phyloP scores from a whole-genome alignment of 2,888 invertebrate genomes.

The Selenia dentaria region DNA sequence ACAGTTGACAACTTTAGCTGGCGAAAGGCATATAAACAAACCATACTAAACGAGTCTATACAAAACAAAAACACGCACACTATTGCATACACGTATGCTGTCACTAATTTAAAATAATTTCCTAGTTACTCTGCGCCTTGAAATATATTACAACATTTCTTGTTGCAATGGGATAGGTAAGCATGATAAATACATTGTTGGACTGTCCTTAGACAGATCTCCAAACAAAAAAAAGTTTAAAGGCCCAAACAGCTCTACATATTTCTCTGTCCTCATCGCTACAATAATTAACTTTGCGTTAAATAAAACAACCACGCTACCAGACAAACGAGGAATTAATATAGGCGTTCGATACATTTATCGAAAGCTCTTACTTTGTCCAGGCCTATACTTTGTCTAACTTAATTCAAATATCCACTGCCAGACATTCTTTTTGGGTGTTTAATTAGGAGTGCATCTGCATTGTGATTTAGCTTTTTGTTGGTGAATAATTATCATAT shows the following conservation, averaged over 20 bases:
- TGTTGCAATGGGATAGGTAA: too few relatives aligned
- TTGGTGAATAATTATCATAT: constrained; percentile 49
- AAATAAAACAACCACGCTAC: constrained; percentile 63
- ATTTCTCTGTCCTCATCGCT: constrained; percentile 53
- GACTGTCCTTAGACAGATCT: too few relatives aligned
- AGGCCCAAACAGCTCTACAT: constrained; percentile 35
- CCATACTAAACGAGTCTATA: too few relatives aligned
- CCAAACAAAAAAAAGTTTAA: too few relatives aligned
- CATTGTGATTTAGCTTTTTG: constrained; percentile 67
- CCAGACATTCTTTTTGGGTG: constrained; percentile 55
- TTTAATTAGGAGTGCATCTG: constrained; percentile 70
- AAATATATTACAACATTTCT: too few relatives aligned
- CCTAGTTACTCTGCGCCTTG: too few relatives aligned
- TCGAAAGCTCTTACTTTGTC: constrained; percentile 62
- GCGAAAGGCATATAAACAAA: too few relatives aligned
- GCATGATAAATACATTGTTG: too few relatives aligned
- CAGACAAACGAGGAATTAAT: constrained; percentile 78
- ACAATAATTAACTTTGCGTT: constrained; percentile 69
- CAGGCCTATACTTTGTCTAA: neutral
- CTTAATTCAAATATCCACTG: neutral
- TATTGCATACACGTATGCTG: too few relatives aligned
- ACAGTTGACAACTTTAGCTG: too few relatives aligned
- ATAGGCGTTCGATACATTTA: constrained; percentile 66
- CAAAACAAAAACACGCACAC: too few relatives aligned
- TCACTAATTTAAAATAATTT: too few relatives aligned